phyloP scores from a whole-genome alignment of 2,113 vertebrate species.

The Opisthocomus hoazin region DNA sequence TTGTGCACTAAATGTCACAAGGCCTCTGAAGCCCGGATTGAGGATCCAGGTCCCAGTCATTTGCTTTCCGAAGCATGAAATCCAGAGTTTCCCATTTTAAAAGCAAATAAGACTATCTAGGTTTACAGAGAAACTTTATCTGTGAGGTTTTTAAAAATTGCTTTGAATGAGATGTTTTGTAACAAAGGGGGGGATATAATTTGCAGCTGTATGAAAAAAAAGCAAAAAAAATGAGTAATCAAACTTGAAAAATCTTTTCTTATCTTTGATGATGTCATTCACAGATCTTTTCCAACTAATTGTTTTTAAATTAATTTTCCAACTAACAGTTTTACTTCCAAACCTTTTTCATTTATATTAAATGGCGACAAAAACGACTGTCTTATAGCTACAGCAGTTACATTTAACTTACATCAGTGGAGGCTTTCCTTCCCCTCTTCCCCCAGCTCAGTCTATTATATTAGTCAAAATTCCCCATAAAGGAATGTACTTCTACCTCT shows the following conservation, averaged over 20 bases:
- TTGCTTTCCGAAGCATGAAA: neutral
- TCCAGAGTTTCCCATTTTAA: neutral
- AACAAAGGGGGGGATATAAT: neutral
- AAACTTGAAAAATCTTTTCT: neutral
- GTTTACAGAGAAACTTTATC: neutral
- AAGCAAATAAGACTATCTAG: neutral
- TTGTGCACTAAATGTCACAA: accelerated
- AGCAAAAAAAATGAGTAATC: neutral
- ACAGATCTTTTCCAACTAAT: neutral
- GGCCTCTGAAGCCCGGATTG: neutral
- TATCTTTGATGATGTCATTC: neutral
- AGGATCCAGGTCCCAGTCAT: neutral
- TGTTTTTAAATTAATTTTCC: neutral
- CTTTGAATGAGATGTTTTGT: neutral
- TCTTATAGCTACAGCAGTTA: neutral
- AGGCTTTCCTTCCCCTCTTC: neutral
- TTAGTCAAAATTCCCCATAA: neutral
- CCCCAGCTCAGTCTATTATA: neutral
- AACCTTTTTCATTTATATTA: neutral
- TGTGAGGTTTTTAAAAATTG: neutral
- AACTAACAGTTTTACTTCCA: neutral
- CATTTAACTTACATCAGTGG: neutral
- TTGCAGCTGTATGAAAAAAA: neutral
- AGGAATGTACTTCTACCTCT: neutral
- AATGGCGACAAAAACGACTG: neutral